Evolutionary conservation across 2,797 vertebrate genomes (phyloP).

Genomic region (Dallia pectoralis): DNA sequence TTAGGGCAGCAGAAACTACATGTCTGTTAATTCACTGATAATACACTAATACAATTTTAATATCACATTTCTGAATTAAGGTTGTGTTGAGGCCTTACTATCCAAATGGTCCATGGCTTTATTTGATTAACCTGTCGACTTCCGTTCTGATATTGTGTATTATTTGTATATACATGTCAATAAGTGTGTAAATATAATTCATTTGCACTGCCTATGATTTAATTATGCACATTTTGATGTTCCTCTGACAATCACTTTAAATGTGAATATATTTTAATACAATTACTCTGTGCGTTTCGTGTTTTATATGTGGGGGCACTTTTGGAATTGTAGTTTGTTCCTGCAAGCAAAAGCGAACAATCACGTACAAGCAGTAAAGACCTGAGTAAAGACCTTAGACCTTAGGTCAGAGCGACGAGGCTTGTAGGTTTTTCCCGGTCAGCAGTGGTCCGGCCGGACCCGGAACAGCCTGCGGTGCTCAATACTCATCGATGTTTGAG

Average conservation of each 20-base stretch:
- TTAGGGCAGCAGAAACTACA: background rate
- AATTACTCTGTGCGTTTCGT: constrained; percentile 22
- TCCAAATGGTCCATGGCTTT: constrained; percentile 44
- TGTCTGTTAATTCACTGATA: constrained; percentile 16
- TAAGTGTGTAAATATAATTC: constrained; percentile 73
- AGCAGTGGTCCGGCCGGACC: too few relatives aligned
- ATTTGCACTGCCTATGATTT: constrained; percentile 71
- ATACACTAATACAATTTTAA: too few relatives aligned
- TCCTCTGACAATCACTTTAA: constrained; percentile 77
- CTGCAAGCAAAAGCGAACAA: too few relatives aligned
- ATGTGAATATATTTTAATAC: constrained; percentile 59
- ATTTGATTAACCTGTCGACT: constrained; percentile 48
- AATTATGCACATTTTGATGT: constrained; percentile 58
- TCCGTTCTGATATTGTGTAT: constrained; percentile 52
- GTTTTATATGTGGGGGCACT: constrained; percentile 1
- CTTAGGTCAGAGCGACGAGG: too few relatives aligned
- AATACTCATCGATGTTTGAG: too few relatives aligned
- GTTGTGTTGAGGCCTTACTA: constrained; percentile 35
- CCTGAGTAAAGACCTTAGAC: too few relatives aligned
- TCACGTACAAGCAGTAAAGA: too few relatives aligned
- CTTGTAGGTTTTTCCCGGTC: too few relatives aligned
- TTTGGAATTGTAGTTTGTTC: background rate
- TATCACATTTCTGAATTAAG: constrained; percentile 18
- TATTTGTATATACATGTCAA: constrained; percentile 75
- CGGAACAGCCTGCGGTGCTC: too few relatives aligned